Evolutionary conservation across 2,888 invertebrate species (phyloP).

Genomic region (Ophion obscuratus): DNA sequence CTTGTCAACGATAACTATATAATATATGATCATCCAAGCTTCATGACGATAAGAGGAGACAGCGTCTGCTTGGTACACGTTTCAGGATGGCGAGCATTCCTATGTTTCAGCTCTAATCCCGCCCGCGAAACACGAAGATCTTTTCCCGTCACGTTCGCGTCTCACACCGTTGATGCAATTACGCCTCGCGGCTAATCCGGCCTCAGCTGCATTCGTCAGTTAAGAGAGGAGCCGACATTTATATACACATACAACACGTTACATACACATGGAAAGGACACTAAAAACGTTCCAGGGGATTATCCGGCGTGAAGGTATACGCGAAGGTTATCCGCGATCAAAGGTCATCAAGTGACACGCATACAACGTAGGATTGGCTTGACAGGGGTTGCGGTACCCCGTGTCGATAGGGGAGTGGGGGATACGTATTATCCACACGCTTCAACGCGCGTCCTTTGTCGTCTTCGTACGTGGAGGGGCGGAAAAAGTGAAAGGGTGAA

Average conservation of each 20-base stretch:
- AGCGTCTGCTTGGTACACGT: too few relatives aligned
- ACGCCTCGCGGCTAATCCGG: slow-evolving; percentile 33
- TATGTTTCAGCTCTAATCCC: neutral
- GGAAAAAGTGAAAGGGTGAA: neutral
- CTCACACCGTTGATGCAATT: neutral
- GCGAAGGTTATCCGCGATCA: slow-evolving; percentile 20
- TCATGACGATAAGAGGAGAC: too few relatives aligned
- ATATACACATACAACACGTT: neutral
- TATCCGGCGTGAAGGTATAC: neutral
- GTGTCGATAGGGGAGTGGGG: slow-evolving; percentile 1
- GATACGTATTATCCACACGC: slow-evolving; percentile 28
- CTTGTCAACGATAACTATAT: too few relatives aligned
- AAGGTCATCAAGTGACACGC: slow-evolving; percentile 24
- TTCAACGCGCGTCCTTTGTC: slow-evolving; percentile 47
- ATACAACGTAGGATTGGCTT: neutral
- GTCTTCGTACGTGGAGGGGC: slow-evolving; percentile 7
- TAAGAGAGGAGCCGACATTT: too few relatives aligned
- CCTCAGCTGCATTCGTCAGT: neutral
- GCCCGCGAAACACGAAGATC: slow-evolving; percentile 11
- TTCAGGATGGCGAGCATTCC: too few relatives aligned
- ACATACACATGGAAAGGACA: neutral
- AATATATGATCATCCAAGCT: too few relatives aligned
- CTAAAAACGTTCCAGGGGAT: neutral
- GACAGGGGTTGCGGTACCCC: slow-evolving; percentile 2
- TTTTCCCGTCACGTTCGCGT: slow-evolving; percentile 1